Percentiles rank a stretch among this genome's conserved stretches.
Conservation (phyloP, 2,797 vertebrate genomes). For the Notamacropus eugenii region DNA sequence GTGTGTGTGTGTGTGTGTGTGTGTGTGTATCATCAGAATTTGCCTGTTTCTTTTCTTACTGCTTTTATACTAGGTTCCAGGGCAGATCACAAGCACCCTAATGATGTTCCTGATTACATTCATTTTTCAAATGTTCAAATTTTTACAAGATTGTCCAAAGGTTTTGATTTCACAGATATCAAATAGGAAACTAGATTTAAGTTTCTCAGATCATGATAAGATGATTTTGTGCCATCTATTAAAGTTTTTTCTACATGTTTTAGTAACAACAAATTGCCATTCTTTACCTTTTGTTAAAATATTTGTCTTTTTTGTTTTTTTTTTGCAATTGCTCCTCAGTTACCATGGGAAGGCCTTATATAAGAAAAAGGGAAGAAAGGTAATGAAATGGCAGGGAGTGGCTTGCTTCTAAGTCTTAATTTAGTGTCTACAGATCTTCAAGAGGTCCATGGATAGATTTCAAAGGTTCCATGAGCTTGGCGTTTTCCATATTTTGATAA, state of each 20-base stretch:
- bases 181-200: conserved; percentile 80
- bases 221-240: conserved; percentile 81
- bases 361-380: conserved; percentile 67
- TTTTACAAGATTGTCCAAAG: no score
- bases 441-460: neutral
- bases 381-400: conserved; percentile 60
- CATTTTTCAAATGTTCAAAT: neutral
- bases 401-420: neutral
- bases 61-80: no score
- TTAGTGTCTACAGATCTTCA: neutral
- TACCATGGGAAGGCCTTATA: conserved; percentile 69
- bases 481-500: neutral
- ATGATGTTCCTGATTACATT: neutral
- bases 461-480: neutral
- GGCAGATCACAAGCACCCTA: neutral
- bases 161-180: conserved; percentile 81
- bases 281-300: conserved; percentile 69
- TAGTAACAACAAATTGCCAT: conserved; percentile 69
- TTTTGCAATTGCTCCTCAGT: conserved; percentile 71
- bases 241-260: conserved; percentile 55
- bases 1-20: no score
- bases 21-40: no score
- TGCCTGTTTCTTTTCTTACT: no score
- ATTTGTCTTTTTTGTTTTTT: conserved; percentile 75
- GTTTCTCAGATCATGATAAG: conserved; percentile 79